These are phyloP conservation scores for Camelus bactrianus DNA, from an alignment of 2,113 vertebrate genomes.

Conservation along the genomic window DNA sequence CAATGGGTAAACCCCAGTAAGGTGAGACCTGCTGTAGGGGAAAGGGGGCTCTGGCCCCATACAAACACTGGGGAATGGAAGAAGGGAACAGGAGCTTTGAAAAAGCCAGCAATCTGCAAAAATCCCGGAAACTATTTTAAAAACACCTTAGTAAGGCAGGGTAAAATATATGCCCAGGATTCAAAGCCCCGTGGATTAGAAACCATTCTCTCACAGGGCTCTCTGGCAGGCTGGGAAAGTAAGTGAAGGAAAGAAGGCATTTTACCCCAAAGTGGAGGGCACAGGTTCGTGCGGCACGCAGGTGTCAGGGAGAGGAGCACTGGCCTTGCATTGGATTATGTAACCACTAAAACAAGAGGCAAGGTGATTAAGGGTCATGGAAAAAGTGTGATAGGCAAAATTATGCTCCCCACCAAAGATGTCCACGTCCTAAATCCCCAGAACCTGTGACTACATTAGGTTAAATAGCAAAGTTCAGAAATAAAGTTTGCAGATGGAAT, in stretches of 20 bases:
- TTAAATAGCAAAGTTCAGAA: slow-evolving; percentile 28
- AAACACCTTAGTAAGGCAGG: slow-evolving; percentile 26
- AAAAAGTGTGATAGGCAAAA: not conserved
- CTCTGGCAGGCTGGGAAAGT: not conserved
- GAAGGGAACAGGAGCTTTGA: not conserved
- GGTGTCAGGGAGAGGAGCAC: not conserved
- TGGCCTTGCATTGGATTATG: not conserved
- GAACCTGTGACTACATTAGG: not conserved
- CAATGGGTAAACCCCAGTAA: not conserved
- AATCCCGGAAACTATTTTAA: slow-evolving; percentile 12
- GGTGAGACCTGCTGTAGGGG: not conserved
- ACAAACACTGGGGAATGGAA: not conserved
- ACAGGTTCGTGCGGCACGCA: not conserved
- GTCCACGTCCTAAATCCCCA: not conserved
- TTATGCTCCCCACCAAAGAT: not conserved
- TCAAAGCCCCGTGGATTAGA: not conserved
- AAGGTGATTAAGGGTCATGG: not conserved
- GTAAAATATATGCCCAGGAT: slow-evolving; percentile 16
- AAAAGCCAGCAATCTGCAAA: not conserved
- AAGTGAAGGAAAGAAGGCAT: not conserved
- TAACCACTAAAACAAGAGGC: not conserved
- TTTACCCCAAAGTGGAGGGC: not conserved
- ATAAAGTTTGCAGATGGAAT: not conserved
- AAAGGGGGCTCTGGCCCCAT: not conserved
- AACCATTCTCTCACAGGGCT: not conserved